Evolutionary conservation across 2,888 invertebrate species (phyloP).

Genomic region (Pemphredon lugubris): DNA sequence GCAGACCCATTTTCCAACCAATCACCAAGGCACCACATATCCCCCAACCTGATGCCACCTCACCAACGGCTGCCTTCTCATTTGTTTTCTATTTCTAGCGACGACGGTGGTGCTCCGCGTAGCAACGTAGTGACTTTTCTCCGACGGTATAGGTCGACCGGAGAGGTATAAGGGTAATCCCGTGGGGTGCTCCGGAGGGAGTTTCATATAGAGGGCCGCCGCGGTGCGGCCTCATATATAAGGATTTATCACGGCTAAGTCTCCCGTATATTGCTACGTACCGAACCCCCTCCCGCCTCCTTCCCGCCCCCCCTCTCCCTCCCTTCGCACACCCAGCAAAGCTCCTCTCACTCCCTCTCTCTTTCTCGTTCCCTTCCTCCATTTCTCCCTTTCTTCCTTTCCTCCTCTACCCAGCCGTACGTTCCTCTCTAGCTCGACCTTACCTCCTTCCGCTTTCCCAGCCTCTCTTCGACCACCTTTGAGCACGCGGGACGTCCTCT

Average conservation of each 20-base stretch:
- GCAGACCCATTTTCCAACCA: not conserved
- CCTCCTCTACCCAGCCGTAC: too few species aligned
- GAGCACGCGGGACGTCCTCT: slow-evolving; percentile 10
- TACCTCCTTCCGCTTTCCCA: slow-evolving; percentile 36
- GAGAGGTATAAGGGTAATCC: slow-evolving; percentile 77
- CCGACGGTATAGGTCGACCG: slow-evolving; percentile 53
- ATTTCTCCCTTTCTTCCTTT: not conserved
- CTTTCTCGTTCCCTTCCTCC: not conserved
- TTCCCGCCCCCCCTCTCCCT: slow-evolving; percentile 19
- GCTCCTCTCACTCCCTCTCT: slow-evolving; percentile 13
- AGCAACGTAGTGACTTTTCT: slow-evolving; percentile 64
- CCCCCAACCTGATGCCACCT: slow-evolving; percentile 33
- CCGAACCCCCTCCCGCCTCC: slow-evolving; percentile 68
- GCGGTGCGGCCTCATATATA: slow-evolving; percentile 80
- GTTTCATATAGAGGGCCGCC: slow-evolving; percentile 78
- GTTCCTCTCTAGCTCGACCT: slow-evolving; percentile 18
- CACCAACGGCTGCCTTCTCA: slow-evolving; percentile 60
- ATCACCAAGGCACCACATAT: slow-evolving; percentile 34
- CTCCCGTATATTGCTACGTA: slow-evolving; percentile 79
- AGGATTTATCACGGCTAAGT: slow-evolving; percentile 81
- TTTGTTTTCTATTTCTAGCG: slow-evolving; percentile 71
- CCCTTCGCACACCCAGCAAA: slow-evolving; percentile 11
- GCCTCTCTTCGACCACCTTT: slow-evolving; percentile 34
- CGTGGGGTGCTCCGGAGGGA: slow-evolving; percentile 75
- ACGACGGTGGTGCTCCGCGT: slow-evolving; percentile 40